Conservation (phyloP, 2,888 invertebrate genomes). For the Mechanitis mazaeus region DNA sequence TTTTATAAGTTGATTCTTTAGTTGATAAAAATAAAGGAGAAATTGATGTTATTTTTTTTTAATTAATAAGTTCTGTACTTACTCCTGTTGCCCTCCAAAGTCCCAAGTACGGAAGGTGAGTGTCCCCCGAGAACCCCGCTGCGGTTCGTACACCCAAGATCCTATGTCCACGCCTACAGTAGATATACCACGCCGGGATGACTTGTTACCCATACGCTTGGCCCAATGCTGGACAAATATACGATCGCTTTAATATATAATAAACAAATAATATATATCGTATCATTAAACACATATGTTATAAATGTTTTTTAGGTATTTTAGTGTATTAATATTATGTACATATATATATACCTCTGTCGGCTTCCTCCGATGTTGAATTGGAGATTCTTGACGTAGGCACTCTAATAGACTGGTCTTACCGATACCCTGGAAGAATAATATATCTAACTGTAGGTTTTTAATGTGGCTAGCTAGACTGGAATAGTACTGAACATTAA, state of each 20-base stretch:
- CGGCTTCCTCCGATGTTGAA: slow-evolving; percentile 82
- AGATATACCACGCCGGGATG: slow-evolving; percentile 88
- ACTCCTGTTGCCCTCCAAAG: slow-evolving; percentile 98
- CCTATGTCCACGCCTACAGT: slow-evolving; percentile 99
- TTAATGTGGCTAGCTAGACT: too few species aligned
- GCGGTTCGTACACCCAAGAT: slow-evolving; percentile 93
- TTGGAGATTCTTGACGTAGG: slow-evolving; percentile 89
- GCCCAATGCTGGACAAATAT: slow-evolving; percentile 87
- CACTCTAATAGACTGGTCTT: slow-evolving; percentile 96
- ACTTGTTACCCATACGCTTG: slow-evolving; percentile 94
- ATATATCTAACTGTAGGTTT: not conserved
- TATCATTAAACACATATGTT: too few species aligned
- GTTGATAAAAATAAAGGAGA: too few species aligned
- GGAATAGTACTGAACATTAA: too few species aligned
- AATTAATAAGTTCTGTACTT: slow-evolving; percentile 13
- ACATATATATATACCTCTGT: slow-evolving; percentile 71
- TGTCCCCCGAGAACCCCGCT: slow-evolving; percentile 82
- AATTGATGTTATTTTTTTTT: too few species aligned
- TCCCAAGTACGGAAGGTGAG: slow-evolving; percentile 98
- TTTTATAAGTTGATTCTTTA: too few species aligned
- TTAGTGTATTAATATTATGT: too few species aligned
- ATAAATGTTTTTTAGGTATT: too few species aligned
- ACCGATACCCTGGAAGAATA: slow-evolving; percentile 73
- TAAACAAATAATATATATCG: too few species aligned
- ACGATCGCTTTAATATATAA: too few species aligned